phyloP scores from a whole-genome alignment of 2,888 invertebrate genomes.

The Hirudinaria manillensis region DNA sequence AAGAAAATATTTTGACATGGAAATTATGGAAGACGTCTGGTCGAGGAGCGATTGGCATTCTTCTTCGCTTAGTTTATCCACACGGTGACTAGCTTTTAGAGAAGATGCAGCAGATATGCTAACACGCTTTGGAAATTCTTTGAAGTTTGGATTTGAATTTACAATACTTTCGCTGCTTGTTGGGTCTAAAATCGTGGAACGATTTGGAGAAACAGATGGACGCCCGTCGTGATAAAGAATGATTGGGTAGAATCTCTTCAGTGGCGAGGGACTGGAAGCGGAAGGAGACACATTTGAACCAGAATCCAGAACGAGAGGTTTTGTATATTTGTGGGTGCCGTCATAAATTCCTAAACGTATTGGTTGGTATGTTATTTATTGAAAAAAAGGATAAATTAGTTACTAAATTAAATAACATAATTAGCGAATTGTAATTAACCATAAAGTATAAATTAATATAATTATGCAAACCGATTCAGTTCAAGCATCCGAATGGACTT shows the following conservation, averaged over 20 bases:
- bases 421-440: neutral
- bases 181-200: neutral
- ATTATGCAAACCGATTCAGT: neutral
- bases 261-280: slow-evolving; percentile 8
- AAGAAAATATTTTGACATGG: slow-evolving; percentile 5
- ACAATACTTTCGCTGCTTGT: neutral
- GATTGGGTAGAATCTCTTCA: slow-evolving; percentile 19
- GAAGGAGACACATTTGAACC: neutral
- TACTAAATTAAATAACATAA: too few relatives aligned
- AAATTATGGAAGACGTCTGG: slow-evolving; percentile 11
- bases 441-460: neutral
- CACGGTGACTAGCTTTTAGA: neutral
- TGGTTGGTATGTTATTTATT: too few relatives aligned
- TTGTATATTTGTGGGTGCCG: slow-evolving; percentile 26
- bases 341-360: slow-evolving; percentile 8
- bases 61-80: neutral
- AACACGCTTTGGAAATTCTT: neutral
- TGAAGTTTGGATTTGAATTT: too few relatives aligned
- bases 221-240: slow-evolving; percentile 14
- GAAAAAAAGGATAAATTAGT: too few relatives aligned
- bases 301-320: neutral
- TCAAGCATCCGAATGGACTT: too few relatives aligned
- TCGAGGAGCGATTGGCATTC: neutral
- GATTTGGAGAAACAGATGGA: neutral
- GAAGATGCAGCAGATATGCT: neutral